These are phyloP conservation scores for Crotalus tigris DNA, from an alignment of 2,113 vertebrate genomes.

Conservation along the genomic window DNA sequence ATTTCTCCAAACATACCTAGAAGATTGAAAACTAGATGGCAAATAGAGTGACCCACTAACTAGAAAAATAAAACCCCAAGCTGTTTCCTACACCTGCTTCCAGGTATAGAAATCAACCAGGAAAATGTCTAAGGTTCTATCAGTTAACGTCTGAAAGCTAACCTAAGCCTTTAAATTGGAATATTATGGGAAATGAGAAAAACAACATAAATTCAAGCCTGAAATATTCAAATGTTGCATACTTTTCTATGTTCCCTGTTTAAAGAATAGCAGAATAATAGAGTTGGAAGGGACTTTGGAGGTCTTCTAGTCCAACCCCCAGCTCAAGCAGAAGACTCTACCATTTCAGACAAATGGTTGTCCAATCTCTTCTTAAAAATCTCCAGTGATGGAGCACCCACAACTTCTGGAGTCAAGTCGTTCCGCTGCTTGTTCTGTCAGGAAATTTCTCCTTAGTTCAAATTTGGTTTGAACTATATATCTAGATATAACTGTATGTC, in stretches of 20 bases:
- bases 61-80: not conserved
- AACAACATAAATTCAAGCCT: not conserved
- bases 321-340: not conserved
- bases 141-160: not conserved
- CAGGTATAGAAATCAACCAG: not conserved
- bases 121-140: not conserved
- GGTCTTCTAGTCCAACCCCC: not conserved
- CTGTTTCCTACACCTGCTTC: not conserved
- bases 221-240: not conserved
- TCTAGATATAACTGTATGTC: not conserved
- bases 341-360: not conserved
- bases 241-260: not conserved
- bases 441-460: not conserved
- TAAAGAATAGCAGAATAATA: not conserved
- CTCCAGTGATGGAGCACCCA: not conserved
- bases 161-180: not conserved
- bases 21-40: not conserved
- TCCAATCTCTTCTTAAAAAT: not conserved
- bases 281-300: not conserved
- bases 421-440: not conserved
- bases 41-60: not conserved
- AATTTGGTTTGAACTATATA: not conserved
- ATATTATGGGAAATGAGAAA: not conserved
- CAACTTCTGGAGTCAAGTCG: not conserved
- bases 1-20: not conserved